These are phyloP conservation scores for Hydroisotoma schaefferi DNA, from an alignment of 2,888 invertebrate species.

Conservation along the genomic window DNA sequence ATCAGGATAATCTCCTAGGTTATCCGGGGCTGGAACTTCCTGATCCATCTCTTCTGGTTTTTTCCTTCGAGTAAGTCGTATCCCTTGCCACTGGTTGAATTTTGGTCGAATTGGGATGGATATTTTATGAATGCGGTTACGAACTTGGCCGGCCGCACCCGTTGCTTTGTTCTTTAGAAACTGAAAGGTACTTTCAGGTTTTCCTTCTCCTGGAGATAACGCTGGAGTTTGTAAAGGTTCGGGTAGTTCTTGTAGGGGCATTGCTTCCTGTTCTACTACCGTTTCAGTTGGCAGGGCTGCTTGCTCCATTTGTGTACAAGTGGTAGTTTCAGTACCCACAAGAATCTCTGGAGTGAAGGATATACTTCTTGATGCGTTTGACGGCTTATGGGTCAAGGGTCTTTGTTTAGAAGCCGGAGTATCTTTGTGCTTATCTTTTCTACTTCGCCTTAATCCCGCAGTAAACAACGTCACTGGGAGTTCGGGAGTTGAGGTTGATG, in stretches of 20 bases:
- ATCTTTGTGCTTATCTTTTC: conserved; percentile 24
- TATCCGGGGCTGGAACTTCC: conserved; percentile 28
- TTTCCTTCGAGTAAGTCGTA: conserved; percentile 28
- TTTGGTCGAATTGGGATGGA: conserved; percentile 62
- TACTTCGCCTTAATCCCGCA: conserved; percentile 38
- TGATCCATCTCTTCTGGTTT: background rate
- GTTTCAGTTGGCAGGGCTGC: too few species aligned
- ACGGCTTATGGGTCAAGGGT: conserved; percentile 36
- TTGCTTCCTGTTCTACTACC: conserved; percentile 25
- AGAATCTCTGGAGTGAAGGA: conserved; percentile 33
- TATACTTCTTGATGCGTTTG: too few species aligned
- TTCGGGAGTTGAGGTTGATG: too few species aligned
- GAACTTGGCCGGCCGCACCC: conserved; percentile 37
- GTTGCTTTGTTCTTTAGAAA: conserved; percentile 41
- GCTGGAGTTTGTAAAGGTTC: background rate
- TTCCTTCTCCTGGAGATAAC: conserved; percentile 1
- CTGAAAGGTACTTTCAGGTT: conserved; percentile 31
- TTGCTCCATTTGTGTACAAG: too few species aligned
- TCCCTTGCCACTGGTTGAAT: conserved; percentile 53
- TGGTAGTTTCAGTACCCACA: too few species aligned
- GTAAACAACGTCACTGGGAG: conserved; percentile 26
- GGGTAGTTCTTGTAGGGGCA: conserved; percentile 1
- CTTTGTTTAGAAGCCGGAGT: conserved; percentile 23
- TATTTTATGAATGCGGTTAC: conserved; percentile 50
- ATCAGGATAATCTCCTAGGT: conserved; percentile 37